Evolutionary conservation across 2,113 vertebrate species (phyloP), one percentile per base, ranked within the genome.

Genomic region (mouse (Mus musculus)): DNA sequence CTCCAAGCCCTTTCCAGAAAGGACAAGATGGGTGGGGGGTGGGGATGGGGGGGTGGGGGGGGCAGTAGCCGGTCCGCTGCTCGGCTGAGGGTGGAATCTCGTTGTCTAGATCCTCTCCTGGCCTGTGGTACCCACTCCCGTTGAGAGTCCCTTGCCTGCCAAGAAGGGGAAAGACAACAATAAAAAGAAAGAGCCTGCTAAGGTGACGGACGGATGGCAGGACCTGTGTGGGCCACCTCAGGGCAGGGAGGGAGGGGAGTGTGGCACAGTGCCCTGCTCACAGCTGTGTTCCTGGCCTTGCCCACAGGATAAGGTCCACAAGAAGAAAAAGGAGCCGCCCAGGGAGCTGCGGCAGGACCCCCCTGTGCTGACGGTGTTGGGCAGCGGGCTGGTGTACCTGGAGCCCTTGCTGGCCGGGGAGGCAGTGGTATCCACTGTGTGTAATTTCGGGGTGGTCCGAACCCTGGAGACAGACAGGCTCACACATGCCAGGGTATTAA

Each of bases 101-200:
- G 36, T 86, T 76, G 7, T 12, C 56, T 90, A 99, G 99, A 97
- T 98, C 20, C 88, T 99, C 2, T 98, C 98, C 0, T 99, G 99
- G 99, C 99, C 98, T 0, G 19, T 95, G 0, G 0, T 14, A 7
- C 3, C 52, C 0, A 73, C 96, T 11, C 39, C 96, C 7, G 39
- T 78, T 0, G 98, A 98, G 54, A 94, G 5, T 0, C 0, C 92
- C 17, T 8, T 14, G 42, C 4, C 61, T 52, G 28, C 1, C 63
- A 96, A 19, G 4, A 98, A 94, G 42, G 93, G 71, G 30, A 98
- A 98, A 69, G 97, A 77, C 13, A 94, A 94, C 46, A 97, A 88
- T 4, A 97, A 80, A 84, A 72, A 96, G 73, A 80, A 80, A 20
- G 90, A 87, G 12, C 4, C 33, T 0, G 20, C 3, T 4, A 96